Base-by-base conservation (phyloP, 2,113 vertebrate genomes). In the Dipodomys stephensi region DNA sequence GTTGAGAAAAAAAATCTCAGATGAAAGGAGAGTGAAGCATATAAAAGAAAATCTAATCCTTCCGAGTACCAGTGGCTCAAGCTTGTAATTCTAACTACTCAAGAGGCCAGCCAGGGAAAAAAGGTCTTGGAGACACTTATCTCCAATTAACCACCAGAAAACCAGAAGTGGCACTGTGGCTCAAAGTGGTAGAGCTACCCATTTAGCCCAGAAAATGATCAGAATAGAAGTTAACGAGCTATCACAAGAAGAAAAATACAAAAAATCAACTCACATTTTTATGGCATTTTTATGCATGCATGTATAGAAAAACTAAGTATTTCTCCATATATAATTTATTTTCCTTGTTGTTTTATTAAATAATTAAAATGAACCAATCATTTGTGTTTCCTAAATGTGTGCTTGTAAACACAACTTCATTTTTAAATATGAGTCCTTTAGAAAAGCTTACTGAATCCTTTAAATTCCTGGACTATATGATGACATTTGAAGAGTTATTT, bases 401-500 rank as follows among this genome's bases (percentile, higher is more conserved):
- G 1, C 39, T 81, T 93, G 16, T 12, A 91, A 89, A 95, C 53
- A 80, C 0, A 22, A 77, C 8, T 67, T 80, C 19, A 67, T 46
- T 92, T 79, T 83, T 77, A 93, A 67, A 73, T 74, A 60, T 76
- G 27, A 62, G 81, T 92, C 12, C 22, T 83, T 85, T 13, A n/a
- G 20, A 82, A 94, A 93, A 72, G 62, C 44, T 0, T 12, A 81
- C 0, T 74, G 8, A 93, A 74, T 74, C 35, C 7, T 84, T 93
- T 82, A 95, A 92, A 74, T 84, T 6, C 25, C 15, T 87, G n/a
- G 28, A 86, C 39, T 39, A 67, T 68, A 74, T 65, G 85, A 15
- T 90, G 73, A 30, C 7, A 72, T 93, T 88, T 85, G 60, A 87
- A 53, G 72, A 89, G 35, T 65, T 80, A 71, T 88, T 89, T 92